Conservation (phyloP, 2,113 vertebrate genomes). For the Pachyramphus minor region DNA sequence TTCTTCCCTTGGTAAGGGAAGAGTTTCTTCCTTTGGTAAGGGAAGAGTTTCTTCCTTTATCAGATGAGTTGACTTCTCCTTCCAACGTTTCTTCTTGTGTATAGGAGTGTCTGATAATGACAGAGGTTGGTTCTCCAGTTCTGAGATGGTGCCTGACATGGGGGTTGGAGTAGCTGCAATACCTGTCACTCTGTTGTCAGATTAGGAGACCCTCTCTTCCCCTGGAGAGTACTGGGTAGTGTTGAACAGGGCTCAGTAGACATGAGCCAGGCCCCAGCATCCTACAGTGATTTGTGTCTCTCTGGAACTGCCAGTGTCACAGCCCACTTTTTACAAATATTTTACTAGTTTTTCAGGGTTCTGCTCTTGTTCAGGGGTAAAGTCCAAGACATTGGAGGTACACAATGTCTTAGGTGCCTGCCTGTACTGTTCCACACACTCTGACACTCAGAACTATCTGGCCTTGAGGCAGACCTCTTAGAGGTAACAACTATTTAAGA, state of each 20-base stretch:
- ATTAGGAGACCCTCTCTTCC: neutral
- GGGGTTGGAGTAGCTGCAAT: too few species aligned
- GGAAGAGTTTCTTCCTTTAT: neutral
- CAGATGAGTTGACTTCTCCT: neutral
- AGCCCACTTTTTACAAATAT: neutral
- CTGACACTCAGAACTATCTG: neutral
- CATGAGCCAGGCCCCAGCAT: neutral
- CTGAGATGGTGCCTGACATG: neutral
- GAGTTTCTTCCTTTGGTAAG: neutral
- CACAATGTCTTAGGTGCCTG: neutral
- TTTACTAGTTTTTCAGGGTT: neutral
- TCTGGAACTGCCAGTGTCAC: neutral
- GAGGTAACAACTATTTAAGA: neutral
- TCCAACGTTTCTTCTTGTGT: neutral
- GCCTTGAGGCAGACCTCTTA: neutral
- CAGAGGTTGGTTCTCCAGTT: neutral
- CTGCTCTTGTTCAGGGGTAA: neutral
- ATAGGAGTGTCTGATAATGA: neutral
- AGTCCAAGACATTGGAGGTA: neutral
- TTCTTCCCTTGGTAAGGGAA: neutral
- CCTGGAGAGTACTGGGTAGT: neutral
- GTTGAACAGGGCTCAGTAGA: neutral
- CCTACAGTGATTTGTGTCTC: neutral
- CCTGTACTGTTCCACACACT: fast-evolving
- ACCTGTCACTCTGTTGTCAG: neutral